Evolutionary conservation across 2,113 vertebrate genomes (phyloP).

Genomic region (Mobula hypostoma): DNA sequence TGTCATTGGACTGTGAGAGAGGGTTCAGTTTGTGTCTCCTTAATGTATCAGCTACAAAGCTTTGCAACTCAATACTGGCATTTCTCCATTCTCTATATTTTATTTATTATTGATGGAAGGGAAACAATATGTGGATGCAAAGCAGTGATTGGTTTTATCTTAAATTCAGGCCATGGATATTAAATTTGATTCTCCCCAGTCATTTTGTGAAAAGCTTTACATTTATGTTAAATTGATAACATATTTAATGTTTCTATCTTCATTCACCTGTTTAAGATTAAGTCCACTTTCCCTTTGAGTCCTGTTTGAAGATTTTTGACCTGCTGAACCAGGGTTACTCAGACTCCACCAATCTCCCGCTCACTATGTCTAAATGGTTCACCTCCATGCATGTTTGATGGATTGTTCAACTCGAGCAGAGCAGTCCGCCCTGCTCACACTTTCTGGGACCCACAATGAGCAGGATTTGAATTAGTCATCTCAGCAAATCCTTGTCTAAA

Average conservation of each 20-base stretch:
- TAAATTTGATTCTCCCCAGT: background rate
- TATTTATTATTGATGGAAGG: conserved; percentile 9
- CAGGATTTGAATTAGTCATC: background rate
- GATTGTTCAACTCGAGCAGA: background rate
- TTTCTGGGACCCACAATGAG: background rate
- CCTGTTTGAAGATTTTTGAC: background rate
- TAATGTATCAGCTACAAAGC: background rate
- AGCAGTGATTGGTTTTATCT: background rate
- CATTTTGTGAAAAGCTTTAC: background rate
- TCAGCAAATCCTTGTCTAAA: background rate
- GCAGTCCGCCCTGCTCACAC: background rate
- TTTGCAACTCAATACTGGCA: background rate
- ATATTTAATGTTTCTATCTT: background rate
- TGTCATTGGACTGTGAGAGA: background rate
- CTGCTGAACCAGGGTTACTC: background rate
- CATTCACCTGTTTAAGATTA: background rate
- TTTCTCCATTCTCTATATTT: background rate
- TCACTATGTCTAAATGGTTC: background rate
- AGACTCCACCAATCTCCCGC: background rate
- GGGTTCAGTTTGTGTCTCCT: conserved; percentile 5
- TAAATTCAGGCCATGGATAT: background rate
- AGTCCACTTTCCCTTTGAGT: too few relatives aligned
- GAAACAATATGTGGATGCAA: background rate
- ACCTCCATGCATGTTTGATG: background rate
- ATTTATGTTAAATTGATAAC: background rate